Conservation (phyloP, 2,113 vertebrate genomes). For the Eubucco bourcierii region DNA sequence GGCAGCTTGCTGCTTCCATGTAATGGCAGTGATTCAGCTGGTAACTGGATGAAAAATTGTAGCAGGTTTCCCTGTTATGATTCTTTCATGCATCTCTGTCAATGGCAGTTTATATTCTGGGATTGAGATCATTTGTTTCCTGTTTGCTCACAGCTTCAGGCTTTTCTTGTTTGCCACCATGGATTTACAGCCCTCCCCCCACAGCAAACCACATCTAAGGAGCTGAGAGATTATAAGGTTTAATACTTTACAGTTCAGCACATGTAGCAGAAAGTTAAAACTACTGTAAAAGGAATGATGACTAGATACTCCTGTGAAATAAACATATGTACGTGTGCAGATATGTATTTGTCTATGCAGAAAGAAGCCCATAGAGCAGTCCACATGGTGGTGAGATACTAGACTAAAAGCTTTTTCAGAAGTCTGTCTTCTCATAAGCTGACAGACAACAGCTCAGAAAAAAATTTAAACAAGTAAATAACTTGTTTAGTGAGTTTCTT, state of each 20-base stretch:
- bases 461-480: background rate
- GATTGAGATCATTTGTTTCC: conserved; percentile 89
- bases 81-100: conserved; percentile 77
- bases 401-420: background rate
- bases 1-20: background rate
- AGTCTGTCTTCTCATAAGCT: background rate
- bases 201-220: conserved; percentile 88
- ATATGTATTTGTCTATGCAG: background rate
- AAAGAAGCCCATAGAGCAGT: background rate
- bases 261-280: conserved; percentile 72
- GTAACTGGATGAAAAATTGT: conserved; percentile 73
- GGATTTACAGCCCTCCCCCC: conserved; percentile 83
- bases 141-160: conserved; percentile 89
- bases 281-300: conserved; percentile 78
- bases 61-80: conserved; percentile 61
- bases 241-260: conserved; percentile 78
- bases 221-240: conserved; percentile 88
- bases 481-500: background rate
- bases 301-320: conserved; percentile 58
- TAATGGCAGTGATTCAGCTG: conserved; percentile 21
- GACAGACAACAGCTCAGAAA: background rate
- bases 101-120: conserved; percentile 75
- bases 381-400: background rate
- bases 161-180: conserved; percentile 80
- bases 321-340: background rate